These are phyloP conservation scores for Oreotrochilus melanogaster DNA, from an alignment of 2,113 vertebrate species.

Conservation along the genomic window DNA sequence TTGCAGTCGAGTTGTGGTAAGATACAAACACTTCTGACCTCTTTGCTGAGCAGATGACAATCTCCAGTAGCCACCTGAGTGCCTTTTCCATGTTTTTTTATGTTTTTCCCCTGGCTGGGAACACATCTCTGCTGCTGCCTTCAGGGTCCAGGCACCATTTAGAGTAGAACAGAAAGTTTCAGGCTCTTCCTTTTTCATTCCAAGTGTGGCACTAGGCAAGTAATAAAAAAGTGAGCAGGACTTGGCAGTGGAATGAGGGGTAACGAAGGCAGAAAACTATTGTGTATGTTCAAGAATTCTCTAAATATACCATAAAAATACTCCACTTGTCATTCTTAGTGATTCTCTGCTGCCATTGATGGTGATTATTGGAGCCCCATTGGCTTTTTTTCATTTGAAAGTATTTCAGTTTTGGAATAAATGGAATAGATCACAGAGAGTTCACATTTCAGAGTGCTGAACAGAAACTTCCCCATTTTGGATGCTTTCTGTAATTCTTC, in stretches of 20 bases:
- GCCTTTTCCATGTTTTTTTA: background rate
- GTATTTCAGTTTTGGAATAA: conserved; percentile 32
- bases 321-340: conserved; percentile 62
- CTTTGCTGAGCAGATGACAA: background rate
- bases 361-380: conserved; percentile 48
- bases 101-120: background rate
- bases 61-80: background rate
- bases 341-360: conserved; percentile 50
- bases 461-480: conserved; percentile 6
- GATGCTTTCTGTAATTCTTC: background rate
- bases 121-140: background rate
- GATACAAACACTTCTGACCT: background rate
- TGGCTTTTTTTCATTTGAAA: conserved; percentile 49
- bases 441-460: conserved; percentile 28
- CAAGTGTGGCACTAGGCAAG: background rate
- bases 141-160: background rate
- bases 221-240: conserved; percentile 19
- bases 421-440: conserved; percentile 29
- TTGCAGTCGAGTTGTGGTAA: background rate
- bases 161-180: background rate
- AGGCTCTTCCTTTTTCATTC: background rate
- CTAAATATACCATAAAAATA: conserved; percentile 68
- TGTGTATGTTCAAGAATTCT: conserved; percentile 47
- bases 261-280: conserved; percentile 21
- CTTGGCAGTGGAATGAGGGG: background rate